Base-by-base conservation (phyloP, 2,797 vertebrate genomes). In the Poeciliopsis infans region DNA sequence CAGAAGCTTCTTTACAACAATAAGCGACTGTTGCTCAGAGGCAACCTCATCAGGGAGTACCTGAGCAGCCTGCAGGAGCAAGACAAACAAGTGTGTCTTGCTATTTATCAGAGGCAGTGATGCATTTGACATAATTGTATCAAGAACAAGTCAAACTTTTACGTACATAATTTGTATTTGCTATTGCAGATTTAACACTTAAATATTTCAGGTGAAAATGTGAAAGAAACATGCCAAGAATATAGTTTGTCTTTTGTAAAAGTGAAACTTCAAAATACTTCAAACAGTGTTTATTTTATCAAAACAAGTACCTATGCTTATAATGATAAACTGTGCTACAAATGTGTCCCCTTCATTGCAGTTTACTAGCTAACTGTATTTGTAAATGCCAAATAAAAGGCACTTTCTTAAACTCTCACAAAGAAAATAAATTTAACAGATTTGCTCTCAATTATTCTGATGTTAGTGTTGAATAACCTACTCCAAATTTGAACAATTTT, bases 1-100 rank as follows among this genome's bases (percentile, higher is more conserved):
- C 92, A 99, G 91, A 49, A 99, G 96, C 83, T 93, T 97, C 91
- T 98, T 98, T 79, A 99, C 94, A 85, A 98, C 93, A 43, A 94
- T 79, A 84, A 97, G 1, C 0, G 97, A 99, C 88, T 99, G 95
- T 77, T 96, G 95, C 91, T 97, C 95, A 0, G 95, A 94, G 45
- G 83, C 36, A 28, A 98, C 91, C 83, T 91, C 88, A 77, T 78
- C 93, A 43, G 97, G 97, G 72, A 98, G 85, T 87, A 96, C 79
- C 85, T 95, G 94, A 13, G 86, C 85, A 0, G 87, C 91, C 97
- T 97, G 87, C 20, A 85, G 28, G 68, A 86, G 68, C 25, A 74
- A 87, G 76, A 72, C 3, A 86, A 45, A 83, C 51, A 8, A 73
- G 36, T 2, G 13, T 25, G n/a, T 36, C 73, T n/a, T n/a, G n/a